Percentiles rank a stretch among this genome's conserved stretches.
phyloP scores from a whole-genome alignment of 2,888 invertebrate genomes.

The Tanytarsus gracilentus region DNA sequence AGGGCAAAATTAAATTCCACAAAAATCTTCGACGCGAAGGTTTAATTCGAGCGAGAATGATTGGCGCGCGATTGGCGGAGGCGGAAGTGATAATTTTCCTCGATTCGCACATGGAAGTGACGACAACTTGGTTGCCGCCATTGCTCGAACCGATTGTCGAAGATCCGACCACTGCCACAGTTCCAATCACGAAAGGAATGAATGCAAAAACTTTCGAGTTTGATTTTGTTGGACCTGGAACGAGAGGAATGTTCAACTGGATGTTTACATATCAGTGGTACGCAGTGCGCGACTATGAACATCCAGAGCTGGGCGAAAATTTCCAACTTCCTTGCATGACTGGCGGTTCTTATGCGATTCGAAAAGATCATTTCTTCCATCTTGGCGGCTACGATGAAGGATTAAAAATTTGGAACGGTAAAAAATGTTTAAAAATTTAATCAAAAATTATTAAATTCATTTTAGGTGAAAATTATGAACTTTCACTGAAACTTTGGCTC shows the following conservation, averaged over 20 bases:
- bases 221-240: not conserved
- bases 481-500: constrained; percentile 97
- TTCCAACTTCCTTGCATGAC: constrained; percentile 88
- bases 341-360: constrained; percentile 22
- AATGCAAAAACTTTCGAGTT: constrained; percentile 8
- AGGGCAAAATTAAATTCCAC: constrained; percentile 58
- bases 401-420: constrained; percentile 37
- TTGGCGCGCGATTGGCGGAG: constrained; percentile 72
- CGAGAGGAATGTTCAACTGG: constrained; percentile 18
- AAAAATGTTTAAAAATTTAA: not conserved
- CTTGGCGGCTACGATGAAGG: constrained; percentile 89
- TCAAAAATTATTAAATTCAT: not conserved
- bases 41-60: constrained; percentile 75
- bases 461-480: constrained; percentile 75
- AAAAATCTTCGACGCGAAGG: constrained; percentile 75
- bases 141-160: constrained; percentile 37
- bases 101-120: constrained; percentile 91
- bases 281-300: not conserved
- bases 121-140: constrained; percentile 57
- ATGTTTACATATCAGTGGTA: constrained; percentile 8
- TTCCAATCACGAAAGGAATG: constrained; percentile 14
- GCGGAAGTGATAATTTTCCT: constrained; percentile 84
- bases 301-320: constrained; percentile 35
- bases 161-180: constrained; percentile 20
- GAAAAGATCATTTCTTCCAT: constrained; percentile 72